phyloP scores from a whole-genome alignment of 2,888 invertebrate species.

The Agrotis segetum region DNA sequence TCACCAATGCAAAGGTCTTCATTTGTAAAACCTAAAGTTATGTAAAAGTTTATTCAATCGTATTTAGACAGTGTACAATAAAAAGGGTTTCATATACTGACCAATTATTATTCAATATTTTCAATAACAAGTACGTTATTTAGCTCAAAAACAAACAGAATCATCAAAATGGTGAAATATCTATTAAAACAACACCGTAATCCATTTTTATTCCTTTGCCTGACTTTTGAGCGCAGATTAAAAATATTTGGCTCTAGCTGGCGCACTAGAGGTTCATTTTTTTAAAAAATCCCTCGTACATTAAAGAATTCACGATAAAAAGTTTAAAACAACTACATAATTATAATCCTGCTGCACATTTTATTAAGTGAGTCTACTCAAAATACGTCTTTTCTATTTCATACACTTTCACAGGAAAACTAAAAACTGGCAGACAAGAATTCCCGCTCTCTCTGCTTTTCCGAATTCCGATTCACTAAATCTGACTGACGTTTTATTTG shows the following conservation, averaged over 20 bases:
- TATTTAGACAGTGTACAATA: neutral
- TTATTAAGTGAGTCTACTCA: neutral
- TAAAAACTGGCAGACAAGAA: constrained; percentile 4
- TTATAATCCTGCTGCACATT: neutral
- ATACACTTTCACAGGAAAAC: neutral
- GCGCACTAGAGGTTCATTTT: no score
- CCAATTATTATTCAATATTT: constrained; percentile 14
- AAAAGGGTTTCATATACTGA: constrained; percentile 4
- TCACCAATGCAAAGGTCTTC: constrained; percentile 49
- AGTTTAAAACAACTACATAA: neutral
- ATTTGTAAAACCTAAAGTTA: constrained; percentile 38
- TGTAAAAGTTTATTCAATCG: neutral
- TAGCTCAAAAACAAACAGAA: constrained; percentile 10
- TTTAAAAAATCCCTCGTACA: no score
- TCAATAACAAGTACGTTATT: neutral
- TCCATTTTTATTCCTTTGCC: constrained; percentile 48
- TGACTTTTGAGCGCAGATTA: constrained; percentile 40
- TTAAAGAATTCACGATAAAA: no score
- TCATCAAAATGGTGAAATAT: constrained; percentile 10
- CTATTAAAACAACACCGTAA: constrained; percentile 8
- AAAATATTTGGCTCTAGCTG: neutral
- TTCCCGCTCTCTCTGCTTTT: constrained; percentile 3
- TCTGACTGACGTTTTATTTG: neutral
- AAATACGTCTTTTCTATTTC: neutral
- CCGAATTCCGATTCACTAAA: constrained; percentile 18